Evolutionary conservation across 2,797 vertebrate species (phyloP), one percentile per base, ranked within the genome.

Genomic region (Novumbra hubbsi): DNA sequence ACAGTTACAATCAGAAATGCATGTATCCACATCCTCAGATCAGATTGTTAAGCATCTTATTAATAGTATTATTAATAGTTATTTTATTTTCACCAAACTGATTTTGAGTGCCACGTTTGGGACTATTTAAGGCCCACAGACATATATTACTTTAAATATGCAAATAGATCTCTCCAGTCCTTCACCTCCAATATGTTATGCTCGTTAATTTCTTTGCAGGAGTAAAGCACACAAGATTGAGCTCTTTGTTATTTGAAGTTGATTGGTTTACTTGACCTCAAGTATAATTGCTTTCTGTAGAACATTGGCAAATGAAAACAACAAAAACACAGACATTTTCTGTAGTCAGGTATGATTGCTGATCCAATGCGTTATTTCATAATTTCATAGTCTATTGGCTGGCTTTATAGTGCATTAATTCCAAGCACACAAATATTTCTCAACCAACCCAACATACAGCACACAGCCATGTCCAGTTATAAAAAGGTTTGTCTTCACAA

Each of bases 201-300:
- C 76, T 57, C 66, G 63, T 69, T 68, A 27, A 77, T 79, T 76
- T 74, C 60, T 64, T 48, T 32, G 32, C 62, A 16, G 78, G 30
- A 14, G 14, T 73, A 32, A 16, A 68, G 71, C 67, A 52, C 15
- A 27, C 66, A 55, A 63, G 68, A 72, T 79, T 24, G 11, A 38
- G 52, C 14, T 27, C 38, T 28, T 66, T 80, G 71, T 64, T 73
- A 41, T 62, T 60, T 71, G 38, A 52, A 68, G 27, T 57, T 76
- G 30, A 77, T 77, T 78, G 68, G 73, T 49, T 77, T 32, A 65
- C 57, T 27, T 66, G 41, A 63, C 64, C 64, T 45, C 34, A 12
- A 62, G 68, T 69, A 21, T 68, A n/a, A 67, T 24, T 45, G 49
- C n/a, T 30, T 63, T 78, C 0, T 21, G 41, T 48, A 65, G 41